phyloP scores from a whole-genome alignment of 2,888 invertebrate species.

The Dynastes tityus region DNA sequence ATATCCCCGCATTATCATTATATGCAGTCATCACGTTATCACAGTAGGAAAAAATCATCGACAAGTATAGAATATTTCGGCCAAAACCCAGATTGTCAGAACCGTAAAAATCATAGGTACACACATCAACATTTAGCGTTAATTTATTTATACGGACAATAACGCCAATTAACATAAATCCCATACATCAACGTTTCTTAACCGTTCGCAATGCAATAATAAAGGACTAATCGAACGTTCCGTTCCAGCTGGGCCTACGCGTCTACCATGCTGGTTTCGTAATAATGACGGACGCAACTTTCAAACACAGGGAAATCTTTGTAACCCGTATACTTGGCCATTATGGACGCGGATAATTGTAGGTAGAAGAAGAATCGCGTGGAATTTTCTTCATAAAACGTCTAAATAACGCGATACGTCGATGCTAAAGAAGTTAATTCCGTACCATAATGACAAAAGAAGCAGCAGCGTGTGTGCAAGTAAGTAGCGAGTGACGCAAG shows the following conservation, averaged over 20 bases:
- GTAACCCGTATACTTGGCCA: not conserved
- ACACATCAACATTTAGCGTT: not conserved
- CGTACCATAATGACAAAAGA: not conserved
- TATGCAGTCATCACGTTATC: too few relatives aligned
- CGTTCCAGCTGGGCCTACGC: conserved; percentile 13
- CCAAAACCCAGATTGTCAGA: too few relatives aligned
- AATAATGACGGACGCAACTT: not conserved
- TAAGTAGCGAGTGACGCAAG: not conserved
- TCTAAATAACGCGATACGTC: not conserved
- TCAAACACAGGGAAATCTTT: not conserved
- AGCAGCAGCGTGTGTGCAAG: not conserved
- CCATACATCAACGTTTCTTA: conserved; percentile 24
- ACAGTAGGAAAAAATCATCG: too few relatives aligned
- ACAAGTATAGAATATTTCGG: too few relatives aligned
- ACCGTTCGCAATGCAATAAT: conserved; percentile 23
- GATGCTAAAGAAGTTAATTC: not conserved
- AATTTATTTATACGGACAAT: conserved; percentile 14
- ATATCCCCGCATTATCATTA: too few relatives aligned
- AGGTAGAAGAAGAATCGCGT: not conserved
- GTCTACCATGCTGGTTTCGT: not conserved
- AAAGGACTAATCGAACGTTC: conserved; percentile 26
- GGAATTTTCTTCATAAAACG: conserved; percentile 2
- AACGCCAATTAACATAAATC: conserved; percentile 14
- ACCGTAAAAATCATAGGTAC: too few relatives aligned
- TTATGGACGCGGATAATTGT: not conserved